These are phyloP conservation scores for Plumapathes pennacea DNA, from an alignment of 92 coral and sea anemone species.

Conservation along the genomic window DNA sequence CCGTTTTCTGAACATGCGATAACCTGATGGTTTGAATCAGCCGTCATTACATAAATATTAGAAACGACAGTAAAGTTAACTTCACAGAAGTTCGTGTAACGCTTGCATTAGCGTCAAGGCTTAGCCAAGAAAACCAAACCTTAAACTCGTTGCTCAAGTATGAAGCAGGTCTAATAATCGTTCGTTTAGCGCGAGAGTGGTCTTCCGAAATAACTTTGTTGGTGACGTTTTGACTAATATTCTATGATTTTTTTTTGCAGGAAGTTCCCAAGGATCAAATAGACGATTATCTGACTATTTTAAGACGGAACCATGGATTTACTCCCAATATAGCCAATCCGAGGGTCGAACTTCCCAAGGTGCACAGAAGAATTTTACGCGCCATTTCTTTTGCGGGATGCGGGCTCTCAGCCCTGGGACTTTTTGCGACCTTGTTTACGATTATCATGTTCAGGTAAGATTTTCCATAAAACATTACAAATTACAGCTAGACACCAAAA, in stretches of 20 bases:
- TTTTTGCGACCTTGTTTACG: conserved; percentile 52
- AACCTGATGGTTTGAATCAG: not conserved
- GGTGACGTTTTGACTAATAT: too few relatives aligned
- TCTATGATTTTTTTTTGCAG: not conserved
- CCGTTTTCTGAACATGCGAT: not conserved
- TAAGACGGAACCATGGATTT: conserved; percentile 1
- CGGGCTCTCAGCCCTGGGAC: conserved; percentile 63
- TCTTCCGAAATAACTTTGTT: too few relatives aligned
- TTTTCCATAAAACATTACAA: too few relatives aligned
- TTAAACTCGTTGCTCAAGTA: too few relatives aligned
- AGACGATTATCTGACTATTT: not conserved
- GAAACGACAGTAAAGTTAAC: too few relatives aligned
- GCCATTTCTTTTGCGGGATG: conserved; percentile 74
- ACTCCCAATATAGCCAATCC: conserved; percentile 15
- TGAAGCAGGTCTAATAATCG: too few relatives aligned
- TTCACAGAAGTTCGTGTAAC: not conserved
- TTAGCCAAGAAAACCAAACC: too few relatives aligned
- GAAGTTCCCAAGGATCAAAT: conserved; percentile 13
- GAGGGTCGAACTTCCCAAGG: conserved; percentile 44
- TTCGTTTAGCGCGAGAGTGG: too few relatives aligned
- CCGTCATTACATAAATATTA: not conserved
- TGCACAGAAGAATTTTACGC: conserved; percentile 37
- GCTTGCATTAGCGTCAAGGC: too few relatives aligned
- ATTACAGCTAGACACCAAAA: too few relatives aligned
- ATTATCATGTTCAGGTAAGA: conserved; percentile 58